phyloP scores from a whole-genome alignment of 1,140 invertebrate species.

The Diachasma alloeum region DNA sequence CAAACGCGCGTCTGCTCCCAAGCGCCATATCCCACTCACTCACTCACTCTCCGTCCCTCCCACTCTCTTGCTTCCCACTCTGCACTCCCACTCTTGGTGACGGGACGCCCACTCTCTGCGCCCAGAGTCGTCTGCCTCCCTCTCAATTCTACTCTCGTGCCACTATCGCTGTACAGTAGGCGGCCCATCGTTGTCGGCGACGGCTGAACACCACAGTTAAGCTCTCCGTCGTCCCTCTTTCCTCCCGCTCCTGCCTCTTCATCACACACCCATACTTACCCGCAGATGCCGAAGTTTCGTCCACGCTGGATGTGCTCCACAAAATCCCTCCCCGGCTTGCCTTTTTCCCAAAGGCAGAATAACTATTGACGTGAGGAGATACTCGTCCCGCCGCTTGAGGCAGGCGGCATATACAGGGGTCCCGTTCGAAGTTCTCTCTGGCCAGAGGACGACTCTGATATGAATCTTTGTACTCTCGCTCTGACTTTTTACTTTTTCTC shows the following conservation, averaged over 20 bases:
- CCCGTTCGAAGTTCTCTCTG: slow-evolving; percentile 50
- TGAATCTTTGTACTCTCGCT: slow-evolving; percentile 51
- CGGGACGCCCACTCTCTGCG: slow-evolving; percentile 4
- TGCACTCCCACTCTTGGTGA: neutral
- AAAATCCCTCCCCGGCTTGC: neutral
- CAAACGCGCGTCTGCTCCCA: neutral
- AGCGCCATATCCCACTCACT: slow-evolving; percentile 15
- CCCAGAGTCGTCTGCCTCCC: neutral
- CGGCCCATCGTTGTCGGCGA: slow-evolving; percentile 2
- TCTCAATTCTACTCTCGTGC: neutral
- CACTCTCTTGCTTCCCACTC: neutral
- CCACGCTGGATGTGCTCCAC: slow-evolving; percentile 27
- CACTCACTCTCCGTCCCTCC: no score
- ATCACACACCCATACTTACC: slow-evolving; percentile 17
- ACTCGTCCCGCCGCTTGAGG: slow-evolving; percentile 59
- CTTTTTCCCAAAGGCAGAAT: slow-evolving; percentile 23
- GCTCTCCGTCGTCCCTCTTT: neutral
- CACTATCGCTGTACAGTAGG: neutral
- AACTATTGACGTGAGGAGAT: slow-evolving; percentile 53
- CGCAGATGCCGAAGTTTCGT: slow-evolving; percentile 58
- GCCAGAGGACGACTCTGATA: slow-evolving; percentile 48
- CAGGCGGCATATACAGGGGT: slow-evolving; percentile 49
- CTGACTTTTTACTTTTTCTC: neutral
- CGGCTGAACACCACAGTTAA: slow-evolving; percentile 7
- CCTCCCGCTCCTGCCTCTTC: slow-evolving; percentile 11